phyloP scores from a whole-genome alignment of 2,888 invertebrate species.

The Carabus problematicus region DNA sequence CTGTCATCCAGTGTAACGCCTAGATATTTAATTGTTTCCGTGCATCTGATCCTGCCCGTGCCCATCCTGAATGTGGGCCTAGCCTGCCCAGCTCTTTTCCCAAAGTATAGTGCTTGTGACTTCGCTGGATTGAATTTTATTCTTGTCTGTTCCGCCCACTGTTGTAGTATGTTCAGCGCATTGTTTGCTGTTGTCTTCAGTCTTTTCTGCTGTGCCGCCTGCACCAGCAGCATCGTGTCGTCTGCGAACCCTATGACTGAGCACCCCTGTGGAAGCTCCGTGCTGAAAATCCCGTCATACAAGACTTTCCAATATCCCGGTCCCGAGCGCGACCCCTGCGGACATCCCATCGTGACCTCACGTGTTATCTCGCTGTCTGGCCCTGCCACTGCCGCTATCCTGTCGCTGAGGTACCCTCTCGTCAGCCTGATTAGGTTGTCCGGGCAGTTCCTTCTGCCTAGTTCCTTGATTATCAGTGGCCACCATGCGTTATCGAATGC shows the following conservation, averaged over 20 bases:
- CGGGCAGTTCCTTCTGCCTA: slow-evolving; percentile 43
- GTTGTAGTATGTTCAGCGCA: slow-evolving; percentile 1
- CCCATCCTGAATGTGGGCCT: slow-evolving; percentile 37
- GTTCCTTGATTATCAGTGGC: slow-evolving; percentile 44
- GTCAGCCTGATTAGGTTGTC: slow-evolving; percentile 26
- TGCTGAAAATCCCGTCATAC: slow-evolving; percentile 25
- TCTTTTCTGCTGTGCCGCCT: slow-evolving; percentile 10
- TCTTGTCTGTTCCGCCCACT: neutral
- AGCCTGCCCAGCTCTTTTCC: slow-evolving; percentile 24
- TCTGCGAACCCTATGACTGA: neutral
- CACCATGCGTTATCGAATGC: slow-evolving; percentile 52
- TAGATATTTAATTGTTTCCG: slow-evolving; percentile 28
- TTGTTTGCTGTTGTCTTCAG: slow-evolving; percentile 8
- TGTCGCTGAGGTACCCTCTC: slow-evolving; percentile 12
- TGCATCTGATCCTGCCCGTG: slow-evolving; percentile 10
- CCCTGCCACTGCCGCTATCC: neutral
- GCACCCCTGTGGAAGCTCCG: slow-evolving; percentile 27
- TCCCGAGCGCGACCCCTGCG: slow-evolving; percentile 41
- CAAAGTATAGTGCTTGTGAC: slow-evolving; percentile 38
- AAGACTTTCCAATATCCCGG: slow-evolving; percentile 33
- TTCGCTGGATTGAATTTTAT: slow-evolving; percentile 37
- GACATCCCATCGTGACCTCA: slow-evolving; percentile 28
- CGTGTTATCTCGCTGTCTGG: neutral
- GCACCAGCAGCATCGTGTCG: slow-evolving; percentile 16
- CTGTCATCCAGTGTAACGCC: slow-evolving; percentile 33